Evolutionary conservation across 53 echinoderm and acorn worm species (phyloP).

Genomic region (Echinarachnius parma): DNA sequence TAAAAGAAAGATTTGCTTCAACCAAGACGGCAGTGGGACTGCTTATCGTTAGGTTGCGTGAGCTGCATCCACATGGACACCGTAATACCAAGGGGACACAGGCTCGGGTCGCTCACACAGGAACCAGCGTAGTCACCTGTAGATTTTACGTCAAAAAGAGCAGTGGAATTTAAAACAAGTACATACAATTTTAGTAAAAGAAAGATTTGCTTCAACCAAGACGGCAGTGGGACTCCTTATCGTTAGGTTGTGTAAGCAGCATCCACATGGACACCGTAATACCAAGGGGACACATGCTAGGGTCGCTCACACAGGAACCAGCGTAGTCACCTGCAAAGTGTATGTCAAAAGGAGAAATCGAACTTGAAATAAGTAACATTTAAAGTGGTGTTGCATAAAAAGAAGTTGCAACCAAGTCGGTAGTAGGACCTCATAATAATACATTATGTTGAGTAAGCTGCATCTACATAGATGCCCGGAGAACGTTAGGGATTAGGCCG

Average conservation of each 20-base stretch:
- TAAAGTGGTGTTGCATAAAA: no score
- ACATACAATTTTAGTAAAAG: no score
- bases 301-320: constrained; percentile 76
- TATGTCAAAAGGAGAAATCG: no score
- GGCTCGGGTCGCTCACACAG: constrained; percentile 82
- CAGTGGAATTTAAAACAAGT: no score
- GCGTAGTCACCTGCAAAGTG: constrained; percentile 41
- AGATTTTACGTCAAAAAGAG: no score
- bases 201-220: no score
- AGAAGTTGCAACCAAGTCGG: constrained; percentile 69
- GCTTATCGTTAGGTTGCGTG: constrained; percentile 21
- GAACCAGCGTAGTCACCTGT: constrained; percentile 39
- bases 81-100: constrained; percentile 70
- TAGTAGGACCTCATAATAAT: constrained; percentile 59
- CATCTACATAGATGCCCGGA: constrained; percentile 64
- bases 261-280: constrained; percentile 70
- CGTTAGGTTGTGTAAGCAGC: constrained; percentile 26
- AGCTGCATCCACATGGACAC: constrained; percentile 63
- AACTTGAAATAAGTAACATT: no score
- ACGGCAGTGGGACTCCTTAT: constrained; percentile 62
- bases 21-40: constrained; percentile 71
- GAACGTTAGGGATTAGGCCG: constrained; percentile 68
- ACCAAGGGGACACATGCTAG: constrained; percentile 67
- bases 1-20: no score
- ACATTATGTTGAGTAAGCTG: constrained; percentile 27